Conservation (phyloP, 2,888 invertebrate genomes). For the Eucriotettix oculatus region DNA sequence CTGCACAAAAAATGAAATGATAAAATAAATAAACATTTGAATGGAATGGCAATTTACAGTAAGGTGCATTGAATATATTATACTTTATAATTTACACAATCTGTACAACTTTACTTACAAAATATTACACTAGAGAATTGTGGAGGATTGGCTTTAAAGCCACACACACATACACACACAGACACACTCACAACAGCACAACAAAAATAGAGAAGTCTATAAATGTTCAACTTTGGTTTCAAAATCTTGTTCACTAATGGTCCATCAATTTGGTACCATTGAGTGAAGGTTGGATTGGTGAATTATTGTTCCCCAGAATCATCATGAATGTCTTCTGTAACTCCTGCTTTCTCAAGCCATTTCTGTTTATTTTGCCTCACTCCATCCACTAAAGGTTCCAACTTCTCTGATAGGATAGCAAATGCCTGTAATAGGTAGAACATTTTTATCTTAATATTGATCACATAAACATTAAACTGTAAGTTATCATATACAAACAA, state of each 20-base stretch:
- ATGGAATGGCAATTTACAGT: not conserved
- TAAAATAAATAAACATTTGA: not conserved
- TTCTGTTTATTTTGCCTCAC: conserved; percentile 65
- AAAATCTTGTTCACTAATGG: not conserved
- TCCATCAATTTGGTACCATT: too few relatives aligned
- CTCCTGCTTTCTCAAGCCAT: conserved; percentile 59
- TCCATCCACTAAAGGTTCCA: conserved; percentile 67
- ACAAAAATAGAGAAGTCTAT: not conserved
- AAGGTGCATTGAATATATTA: not conserved
- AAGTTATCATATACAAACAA: not conserved
- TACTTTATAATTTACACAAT: conserved; percentile 9
- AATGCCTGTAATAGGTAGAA: conserved; percentile 46
- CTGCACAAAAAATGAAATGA: not conserved
- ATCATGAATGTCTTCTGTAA: not conserved
- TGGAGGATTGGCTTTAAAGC: not conserved
- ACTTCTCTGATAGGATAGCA: conserved; percentile 56
- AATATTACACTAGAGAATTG: conserved; percentile 1
- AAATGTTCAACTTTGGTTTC: not conserved
- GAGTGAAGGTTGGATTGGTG: too few relatives aligned
- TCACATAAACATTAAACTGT: too few relatives aligned
- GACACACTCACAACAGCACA: not conserved
- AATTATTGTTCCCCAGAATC: not conserved
- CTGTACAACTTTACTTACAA: conserved; percentile 9
- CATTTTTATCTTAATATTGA: too few relatives aligned
- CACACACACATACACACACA: not conserved